A percentile compares a stretch with the other conserved stretches of the same genome.
These are phyloP conservation scores for Stomatorhinus ivindoensis DNA, from an alignment of 2,113 vertebrate species.

Conservation along the genomic window DNA sequence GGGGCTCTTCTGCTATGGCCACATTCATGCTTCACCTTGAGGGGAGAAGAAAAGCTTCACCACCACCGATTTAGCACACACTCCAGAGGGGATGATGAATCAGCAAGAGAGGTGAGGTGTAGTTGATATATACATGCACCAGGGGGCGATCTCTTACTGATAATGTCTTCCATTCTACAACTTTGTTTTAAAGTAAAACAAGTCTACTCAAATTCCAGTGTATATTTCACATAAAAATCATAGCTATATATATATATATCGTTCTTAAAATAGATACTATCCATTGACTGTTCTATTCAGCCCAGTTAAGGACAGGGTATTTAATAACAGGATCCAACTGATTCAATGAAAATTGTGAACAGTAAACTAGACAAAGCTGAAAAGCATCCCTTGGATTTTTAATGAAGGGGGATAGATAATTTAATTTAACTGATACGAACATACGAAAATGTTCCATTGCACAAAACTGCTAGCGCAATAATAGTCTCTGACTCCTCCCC, in stretches of 20 bases:
- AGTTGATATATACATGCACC: conserved; percentile 41
- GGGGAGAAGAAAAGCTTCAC: background rate
- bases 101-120: conserved; percentile 10
- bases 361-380: background rate
- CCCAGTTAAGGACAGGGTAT: background rate
- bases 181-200: background rate
- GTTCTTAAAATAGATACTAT: background rate
- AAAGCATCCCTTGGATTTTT: background rate
- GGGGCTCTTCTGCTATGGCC: conserved; percentile 62
- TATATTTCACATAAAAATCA: background rate
- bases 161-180: background rate
- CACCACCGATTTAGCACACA: background rate
- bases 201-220: background rate
- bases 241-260: background rate
- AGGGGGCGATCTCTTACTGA: conserved; percentile 50
- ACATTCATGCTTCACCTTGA: conserved; percentile 62
- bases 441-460: background rate
- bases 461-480: background rate
- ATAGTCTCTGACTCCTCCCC: conserved; percentile 24
- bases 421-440: background rate
- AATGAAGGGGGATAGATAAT: background rate
- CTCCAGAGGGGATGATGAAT: background rate
- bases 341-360: background rate
- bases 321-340: background rate
- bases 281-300: background rate